Conservation (phyloP, 2,797 vertebrate genomes). For the Gadopsis bispinosus region DNA sequence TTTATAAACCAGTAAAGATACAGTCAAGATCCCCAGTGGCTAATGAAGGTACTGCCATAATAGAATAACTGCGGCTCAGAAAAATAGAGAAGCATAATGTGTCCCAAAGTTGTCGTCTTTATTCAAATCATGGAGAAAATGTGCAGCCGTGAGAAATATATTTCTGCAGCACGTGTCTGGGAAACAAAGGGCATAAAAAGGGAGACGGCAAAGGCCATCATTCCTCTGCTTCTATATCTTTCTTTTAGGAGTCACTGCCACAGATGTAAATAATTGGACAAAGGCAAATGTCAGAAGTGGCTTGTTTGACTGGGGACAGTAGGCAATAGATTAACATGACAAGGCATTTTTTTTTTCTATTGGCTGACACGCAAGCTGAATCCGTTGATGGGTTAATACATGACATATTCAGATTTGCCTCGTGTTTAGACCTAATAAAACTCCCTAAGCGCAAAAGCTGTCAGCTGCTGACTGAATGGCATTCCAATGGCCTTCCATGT, state of each 20-base stretch:
- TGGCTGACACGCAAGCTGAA: constrained; percentile 19
- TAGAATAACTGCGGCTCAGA: constrained; percentile 20
- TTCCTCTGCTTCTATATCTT: constrained; percentile 18
- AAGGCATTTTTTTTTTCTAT: constrained; percentile 15
- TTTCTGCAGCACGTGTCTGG: not conserved
- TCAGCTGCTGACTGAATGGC: not conserved
- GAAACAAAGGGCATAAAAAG: constrained; percentile 26
- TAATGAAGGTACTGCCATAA: constrained; percentile 28
- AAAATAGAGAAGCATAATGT: constrained; percentile 30
- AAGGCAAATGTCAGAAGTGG: constrained; percentile 61
- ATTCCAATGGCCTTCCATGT: not conserved
- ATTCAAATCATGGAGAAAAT: constrained; percentile 34
- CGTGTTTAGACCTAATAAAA: constrained; percentile 36
- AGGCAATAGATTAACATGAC: constrained; percentile 45
- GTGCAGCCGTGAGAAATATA: not conserved
- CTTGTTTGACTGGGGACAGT: constrained; percentile 48
- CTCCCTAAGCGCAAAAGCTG: constrained; percentile 14
- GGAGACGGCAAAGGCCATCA: constrained; percentile 27
- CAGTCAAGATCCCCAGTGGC: constrained; percentile 22
- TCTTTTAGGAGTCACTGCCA: constrained; percentile 27
- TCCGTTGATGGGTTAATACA: constrained; percentile 25
- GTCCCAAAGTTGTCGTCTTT: constrained; percentile 22
- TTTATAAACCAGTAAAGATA: constrained; percentile 42
- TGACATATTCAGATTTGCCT: constrained; percentile 38
- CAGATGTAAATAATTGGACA: constrained; percentile 55